These are phyloP conservation scores for Asbolus verrucosus DNA, from an alignment of 1,140 invertebrate species.

Conservation along the genomic window DNA sequence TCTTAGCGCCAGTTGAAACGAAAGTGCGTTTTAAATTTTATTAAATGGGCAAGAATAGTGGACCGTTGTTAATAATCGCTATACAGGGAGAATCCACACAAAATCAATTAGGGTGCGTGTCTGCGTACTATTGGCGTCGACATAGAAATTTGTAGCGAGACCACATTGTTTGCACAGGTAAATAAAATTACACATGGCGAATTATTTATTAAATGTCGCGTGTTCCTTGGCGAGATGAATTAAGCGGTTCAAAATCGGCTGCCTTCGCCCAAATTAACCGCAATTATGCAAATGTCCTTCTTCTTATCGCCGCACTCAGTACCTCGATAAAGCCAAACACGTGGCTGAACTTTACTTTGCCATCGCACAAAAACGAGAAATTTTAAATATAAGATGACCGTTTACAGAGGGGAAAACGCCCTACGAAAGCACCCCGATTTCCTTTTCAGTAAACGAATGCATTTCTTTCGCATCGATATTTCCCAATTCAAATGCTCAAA, in stretches of 20 bases:
- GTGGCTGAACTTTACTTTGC: constrained; percentile 15
- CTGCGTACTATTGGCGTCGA: neutral
- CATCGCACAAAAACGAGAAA: constrained; percentile 6
- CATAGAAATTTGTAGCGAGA: constrained; percentile 22
- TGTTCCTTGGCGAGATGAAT: constrained; percentile 24
- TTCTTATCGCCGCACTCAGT: constrained; percentile 7
- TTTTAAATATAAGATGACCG: constrained; percentile 42
- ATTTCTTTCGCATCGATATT: constrained; percentile 36
- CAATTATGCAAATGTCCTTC: constrained; percentile 40
- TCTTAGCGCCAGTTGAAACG: constrained; percentile 3
- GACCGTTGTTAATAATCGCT: no score
- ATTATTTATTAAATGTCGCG: constrained; percentile 38
- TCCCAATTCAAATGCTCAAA: constrained; percentile 36
- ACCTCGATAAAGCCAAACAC: neutral
- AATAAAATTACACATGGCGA: constrained; percentile 24
- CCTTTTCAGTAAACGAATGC: constrained; percentile 11
- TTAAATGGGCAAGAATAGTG: constrained; percentile 1
- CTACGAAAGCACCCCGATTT: neutral
- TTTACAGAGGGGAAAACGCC: neutral
- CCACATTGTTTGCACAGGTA: constrained; percentile 40
- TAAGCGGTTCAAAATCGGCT: constrained; percentile 19
- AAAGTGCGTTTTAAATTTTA: constrained; percentile 28
- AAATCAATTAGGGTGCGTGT: constrained; percentile 38
- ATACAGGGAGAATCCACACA: neutral
- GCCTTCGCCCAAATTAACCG: constrained; percentile 33